Evolutionary conservation across 2,113 vertebrate genomes (phyloP).

Genomic region (Dasypus novemcinctus): DNA sequence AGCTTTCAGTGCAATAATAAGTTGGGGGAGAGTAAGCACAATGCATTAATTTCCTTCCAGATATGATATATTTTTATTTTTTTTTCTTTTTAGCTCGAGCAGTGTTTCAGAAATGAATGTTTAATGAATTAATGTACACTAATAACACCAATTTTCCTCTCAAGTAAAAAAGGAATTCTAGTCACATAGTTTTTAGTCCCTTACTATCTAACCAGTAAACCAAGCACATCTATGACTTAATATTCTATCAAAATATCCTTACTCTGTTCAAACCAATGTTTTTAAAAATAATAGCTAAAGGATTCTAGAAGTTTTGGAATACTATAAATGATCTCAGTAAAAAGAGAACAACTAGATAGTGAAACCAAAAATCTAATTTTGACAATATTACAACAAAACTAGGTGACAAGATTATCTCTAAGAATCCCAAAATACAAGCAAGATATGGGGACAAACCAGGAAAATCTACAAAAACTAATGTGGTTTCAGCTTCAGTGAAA

Average conservation of each 20-base stretch:
- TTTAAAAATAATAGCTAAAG: neutral
- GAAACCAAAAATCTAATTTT: constrained; percentile 13
- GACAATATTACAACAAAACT: constrained; percentile 5
- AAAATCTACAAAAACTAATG: neutral
- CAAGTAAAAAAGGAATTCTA: neutral
- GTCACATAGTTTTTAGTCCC: neutral
- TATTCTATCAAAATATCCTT: constrained; percentile 3
- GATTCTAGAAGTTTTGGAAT: neutral
- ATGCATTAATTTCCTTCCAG: neutral
- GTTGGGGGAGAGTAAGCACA: neutral
- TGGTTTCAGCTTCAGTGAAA: constrained; percentile 18
- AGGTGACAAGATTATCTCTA: neutral
- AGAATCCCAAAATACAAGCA: neutral
- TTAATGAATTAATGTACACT: neutral
- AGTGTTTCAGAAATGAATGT: neutral
- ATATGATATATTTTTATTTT: neutral
- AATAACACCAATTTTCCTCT: neutral
- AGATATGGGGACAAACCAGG: neutral
- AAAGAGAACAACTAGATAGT: neutral
- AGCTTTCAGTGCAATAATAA: neutral
- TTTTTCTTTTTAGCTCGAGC: neutral
- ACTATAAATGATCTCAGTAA: constrained; percentile 25
- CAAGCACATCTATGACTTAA: constrained; percentile 18
- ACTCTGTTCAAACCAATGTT: neutral
- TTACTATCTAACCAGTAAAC: constrained; percentile 26